These are phyloP conservation scores for Danio kyathit DNA, from an alignment of 2,797 vertebrate species.

Conservation along the genomic window DNA sequence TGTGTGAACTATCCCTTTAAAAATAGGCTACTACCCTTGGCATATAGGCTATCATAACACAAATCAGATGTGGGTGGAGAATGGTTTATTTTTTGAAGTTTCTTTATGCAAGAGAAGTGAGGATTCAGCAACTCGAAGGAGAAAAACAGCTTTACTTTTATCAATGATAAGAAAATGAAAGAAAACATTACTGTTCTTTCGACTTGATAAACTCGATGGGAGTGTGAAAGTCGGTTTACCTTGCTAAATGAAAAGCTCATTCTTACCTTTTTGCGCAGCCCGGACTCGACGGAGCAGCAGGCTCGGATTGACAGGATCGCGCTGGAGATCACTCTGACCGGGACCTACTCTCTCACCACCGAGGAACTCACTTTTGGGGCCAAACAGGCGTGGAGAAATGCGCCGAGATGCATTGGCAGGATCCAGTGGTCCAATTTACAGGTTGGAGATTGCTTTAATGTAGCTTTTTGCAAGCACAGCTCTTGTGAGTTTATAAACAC, in stretches of 20 bases:
- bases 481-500: not conserved
- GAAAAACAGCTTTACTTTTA: not conserved
- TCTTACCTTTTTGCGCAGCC: conserved; percentile 65
- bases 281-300: conserved; percentile 77
- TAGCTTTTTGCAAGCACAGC: not conserved
- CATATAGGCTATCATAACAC: no score
- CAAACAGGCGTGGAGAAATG: conserved; percentile 89
- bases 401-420: conserved; percentile 86
- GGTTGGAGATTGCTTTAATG: not conserved
- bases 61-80: not conserved
- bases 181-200: not conserved
- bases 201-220: not conserved
- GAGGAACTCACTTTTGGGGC: conserved; percentile 85
- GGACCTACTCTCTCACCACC: conserved; percentile 82
- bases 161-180: not conserved
- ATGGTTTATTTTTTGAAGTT: not conserved
- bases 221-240: not conserved
- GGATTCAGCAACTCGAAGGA: not conserved
- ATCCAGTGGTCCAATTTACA: conserved; percentile 83
- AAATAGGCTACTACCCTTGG: no score
- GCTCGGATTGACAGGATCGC: conserved; percentile 77
- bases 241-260: not conserved
- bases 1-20: no score
- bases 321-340: conserved; percentile 81
- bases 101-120: not conserved